phyloP scores from a whole-genome alignment of 2,113 vertebrate genomes.

The Odobenus rosmarus region DNA sequence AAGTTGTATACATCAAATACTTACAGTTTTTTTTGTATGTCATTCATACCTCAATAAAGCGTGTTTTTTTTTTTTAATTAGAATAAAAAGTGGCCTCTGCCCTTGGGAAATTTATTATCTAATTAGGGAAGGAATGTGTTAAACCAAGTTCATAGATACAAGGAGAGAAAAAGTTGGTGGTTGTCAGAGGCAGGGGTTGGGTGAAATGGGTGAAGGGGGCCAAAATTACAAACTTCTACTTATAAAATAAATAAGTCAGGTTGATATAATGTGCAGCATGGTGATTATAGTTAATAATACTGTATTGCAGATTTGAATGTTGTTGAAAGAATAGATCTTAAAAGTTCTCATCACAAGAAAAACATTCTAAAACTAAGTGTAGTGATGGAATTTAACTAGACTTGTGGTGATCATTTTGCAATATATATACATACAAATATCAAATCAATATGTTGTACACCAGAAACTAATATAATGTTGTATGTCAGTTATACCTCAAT shows the following conservation, averaged over 20 bases:
- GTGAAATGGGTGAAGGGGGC: background rate
- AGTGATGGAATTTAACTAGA: background rate
- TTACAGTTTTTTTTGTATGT: background rate
- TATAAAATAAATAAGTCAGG: background rate
- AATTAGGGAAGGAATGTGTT: constrained; percentile 3
- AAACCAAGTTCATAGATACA: background rate
- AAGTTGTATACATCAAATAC: background rate
- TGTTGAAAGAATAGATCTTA: background rate
- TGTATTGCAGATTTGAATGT: background rate
- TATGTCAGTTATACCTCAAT: background rate
- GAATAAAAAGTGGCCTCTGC: constrained; percentile 20
- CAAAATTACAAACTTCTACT: background rate
- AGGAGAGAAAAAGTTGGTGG: background rate
- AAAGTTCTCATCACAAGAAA: background rate
- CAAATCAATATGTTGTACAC: background rate
- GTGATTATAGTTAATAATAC: background rate
- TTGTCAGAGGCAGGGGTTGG: background rate
- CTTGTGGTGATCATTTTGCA: background rate
- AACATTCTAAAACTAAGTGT: background rate
- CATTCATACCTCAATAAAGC: background rate
- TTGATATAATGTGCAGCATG: background rate
- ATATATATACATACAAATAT: background rate
- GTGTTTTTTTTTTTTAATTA: background rate
- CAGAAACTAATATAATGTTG: background rate
- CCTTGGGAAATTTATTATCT: background rate